Percentiles rank a stretch among this genome's conserved stretches.
Evolutionary conservation across 1,140 invertebrate genomes (phyloP).

Genomic region (Asbolus verrucosus): DNA sequence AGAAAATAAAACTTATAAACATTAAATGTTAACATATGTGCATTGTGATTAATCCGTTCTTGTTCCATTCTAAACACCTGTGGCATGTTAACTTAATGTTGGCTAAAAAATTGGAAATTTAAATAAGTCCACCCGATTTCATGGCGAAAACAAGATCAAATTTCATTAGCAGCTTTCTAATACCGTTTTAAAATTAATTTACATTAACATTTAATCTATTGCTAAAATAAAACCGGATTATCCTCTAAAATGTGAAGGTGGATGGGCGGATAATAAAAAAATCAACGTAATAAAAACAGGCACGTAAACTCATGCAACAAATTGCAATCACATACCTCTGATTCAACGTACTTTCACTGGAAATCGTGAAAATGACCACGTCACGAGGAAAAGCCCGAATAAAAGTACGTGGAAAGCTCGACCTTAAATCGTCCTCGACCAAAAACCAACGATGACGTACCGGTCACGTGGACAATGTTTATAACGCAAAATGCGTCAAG

Average conservation of each 20-base stretch:
- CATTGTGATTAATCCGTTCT: too few species aligned
- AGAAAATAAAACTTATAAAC: too few species aligned
- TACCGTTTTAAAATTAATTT: not conserved
- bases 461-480: slow-evolving; percentile 21
- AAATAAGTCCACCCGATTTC: too few species aligned
- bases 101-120: too few species aligned
- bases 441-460: slow-evolving; percentile 39
- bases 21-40: too few species aligned
- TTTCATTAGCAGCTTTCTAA: slow-evolving; percentile 11
- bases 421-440: slow-evolving; percentile 34
- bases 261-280: too few species aligned
- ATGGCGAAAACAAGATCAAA: too few species aligned
- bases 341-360: not conserved
- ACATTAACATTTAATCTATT: too few species aligned
- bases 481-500: not conserved
- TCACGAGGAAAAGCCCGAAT: slow-evolving; percentile 20
- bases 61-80: too few species aligned
- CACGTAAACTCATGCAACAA: too few species aligned
- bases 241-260: not conserved
- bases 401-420: slow-evolving; percentile 8
- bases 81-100: too few species aligned
- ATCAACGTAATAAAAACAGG: not conserved
- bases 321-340: slow-evolving; percentile 8
- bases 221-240: not conserved
- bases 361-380: slow-evolving; percentile 36